These are phyloP conservation scores for Hemiprocne comata DNA, from an alignment of 2,113 vertebrate genomes.

Conservation along the genomic window DNA sequence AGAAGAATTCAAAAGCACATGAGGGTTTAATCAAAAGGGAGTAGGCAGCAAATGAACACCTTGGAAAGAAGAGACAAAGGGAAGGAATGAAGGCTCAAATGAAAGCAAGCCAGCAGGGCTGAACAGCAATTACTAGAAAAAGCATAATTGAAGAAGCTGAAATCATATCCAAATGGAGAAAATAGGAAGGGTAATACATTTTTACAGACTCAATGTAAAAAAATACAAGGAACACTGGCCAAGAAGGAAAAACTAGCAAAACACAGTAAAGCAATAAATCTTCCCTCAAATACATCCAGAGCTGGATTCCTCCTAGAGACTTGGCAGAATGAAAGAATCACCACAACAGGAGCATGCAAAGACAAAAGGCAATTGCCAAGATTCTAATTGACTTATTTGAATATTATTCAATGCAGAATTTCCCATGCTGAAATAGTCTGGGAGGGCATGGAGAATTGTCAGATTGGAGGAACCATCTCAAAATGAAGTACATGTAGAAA, in stretches of 20 bases:
- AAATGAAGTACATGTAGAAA: neutral
- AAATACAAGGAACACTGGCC: neutral
- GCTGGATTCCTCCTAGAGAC: neutral
- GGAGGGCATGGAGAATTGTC: neutral
- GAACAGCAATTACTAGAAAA: neutral
- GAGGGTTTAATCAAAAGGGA: neutral
- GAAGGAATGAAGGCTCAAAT: neutral
- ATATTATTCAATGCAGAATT: neutral
- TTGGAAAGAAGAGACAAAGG: neutral
- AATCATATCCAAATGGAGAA: neutral
- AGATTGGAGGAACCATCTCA: neutral
- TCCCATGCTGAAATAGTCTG: neutral
- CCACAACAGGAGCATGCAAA: neutral
- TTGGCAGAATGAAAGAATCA: neutral
- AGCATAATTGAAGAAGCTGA: neutral
- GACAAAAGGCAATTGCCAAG: neutral
- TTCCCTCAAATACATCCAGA: neutral
- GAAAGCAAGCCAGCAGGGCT: neutral
- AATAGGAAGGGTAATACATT: neutral
- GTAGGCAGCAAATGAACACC: neutral
- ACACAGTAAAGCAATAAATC: neutral
- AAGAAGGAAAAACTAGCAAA: neutral
- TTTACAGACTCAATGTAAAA: neutral
- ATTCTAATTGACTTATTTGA: neutral
- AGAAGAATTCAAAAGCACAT: neutral